Conservation (phyloP, 2,888 invertebrate genomes). For the Megaustenia siamemsis region DNA sequence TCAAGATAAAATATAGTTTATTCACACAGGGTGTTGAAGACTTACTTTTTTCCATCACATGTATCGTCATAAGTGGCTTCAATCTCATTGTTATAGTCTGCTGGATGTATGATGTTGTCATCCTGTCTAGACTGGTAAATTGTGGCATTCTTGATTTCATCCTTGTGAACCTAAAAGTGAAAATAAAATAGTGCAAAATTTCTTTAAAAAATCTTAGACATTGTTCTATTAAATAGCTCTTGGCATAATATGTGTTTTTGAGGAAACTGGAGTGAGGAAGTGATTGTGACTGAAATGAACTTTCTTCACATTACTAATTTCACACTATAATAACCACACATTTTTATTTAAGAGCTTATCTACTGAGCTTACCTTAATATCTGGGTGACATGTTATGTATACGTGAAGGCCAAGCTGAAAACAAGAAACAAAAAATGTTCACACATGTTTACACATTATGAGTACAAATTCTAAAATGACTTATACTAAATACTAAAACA, state of each 20-base stretch:
- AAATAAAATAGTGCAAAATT: no score
- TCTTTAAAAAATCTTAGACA: no score
- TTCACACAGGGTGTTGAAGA: neutral
- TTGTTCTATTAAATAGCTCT: no score
- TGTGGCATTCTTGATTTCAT: constrained; percentile 58
- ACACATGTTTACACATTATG: neutral
- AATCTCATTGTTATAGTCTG: constrained; percentile 57
- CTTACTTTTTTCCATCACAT: constrained; percentile 52
- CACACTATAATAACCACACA: no score
- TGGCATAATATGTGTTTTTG: no score
- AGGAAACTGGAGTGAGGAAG: no score
- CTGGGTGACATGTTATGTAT: constrained; percentile 69
- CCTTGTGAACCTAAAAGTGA: constrained; percentile 58
- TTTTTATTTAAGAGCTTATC: neutral
- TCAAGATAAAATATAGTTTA: neutral
- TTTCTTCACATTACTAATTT: no score
- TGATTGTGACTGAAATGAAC: no score
- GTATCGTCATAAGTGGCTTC: constrained; percentile 55
- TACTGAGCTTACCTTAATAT: constrained; percentile 65
- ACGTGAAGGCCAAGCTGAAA: constrained; percentile 72
- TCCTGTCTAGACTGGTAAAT: constrained; percentile 57
- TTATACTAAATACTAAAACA: no score
- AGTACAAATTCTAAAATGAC: neutral
- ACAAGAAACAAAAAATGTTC: neutral
- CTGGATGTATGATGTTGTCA: constrained; percentile 55